Evolutionary conservation across 2,797 vertebrate species (phyloP).

Genomic region (Parauchenoglanis ngamensis): DNA sequence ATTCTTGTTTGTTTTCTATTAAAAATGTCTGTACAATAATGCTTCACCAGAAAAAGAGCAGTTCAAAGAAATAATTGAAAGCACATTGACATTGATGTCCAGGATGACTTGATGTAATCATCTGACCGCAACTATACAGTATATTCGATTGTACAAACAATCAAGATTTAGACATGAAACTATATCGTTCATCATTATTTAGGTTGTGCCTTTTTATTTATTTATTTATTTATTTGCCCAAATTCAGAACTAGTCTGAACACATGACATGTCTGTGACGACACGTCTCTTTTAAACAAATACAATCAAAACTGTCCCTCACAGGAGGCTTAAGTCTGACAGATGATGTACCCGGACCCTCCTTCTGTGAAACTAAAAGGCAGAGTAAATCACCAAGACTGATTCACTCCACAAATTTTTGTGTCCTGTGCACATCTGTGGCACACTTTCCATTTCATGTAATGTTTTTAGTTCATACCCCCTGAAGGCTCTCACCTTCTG

Average conservation of each 20-base stretch:
- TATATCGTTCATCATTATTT: too few relatives aligned
- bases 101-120: too few relatives aligned
- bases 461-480: background rate
- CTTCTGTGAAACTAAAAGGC: conserved; percentile 11
- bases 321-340: background rate
- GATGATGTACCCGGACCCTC: background rate
- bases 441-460: conserved; percentile 19
- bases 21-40: too few relatives aligned
- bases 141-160: background rate
- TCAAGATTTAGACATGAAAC: background rate
- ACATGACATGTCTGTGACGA: too few relatives aligned
- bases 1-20: too few relatives aligned
- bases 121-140: too few relatives aligned
- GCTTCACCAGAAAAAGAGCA: too few relatives aligned
- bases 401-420: background rate
- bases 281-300: background rate
- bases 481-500: conserved; percentile 12
- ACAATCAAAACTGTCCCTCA: background rate
- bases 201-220: background rate
- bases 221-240: background rate
- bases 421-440: conserved; percentile 2
- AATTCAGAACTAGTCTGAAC: background rate
- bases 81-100: too few relatives aligned
- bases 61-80: too few relatives aligned
- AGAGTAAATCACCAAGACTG: conserved; percentile 2